These are phyloP conservation scores for Butorides virescens DNA, from an alignment of 2,113 vertebrate genomes.

Conservation along the genomic window DNA sequence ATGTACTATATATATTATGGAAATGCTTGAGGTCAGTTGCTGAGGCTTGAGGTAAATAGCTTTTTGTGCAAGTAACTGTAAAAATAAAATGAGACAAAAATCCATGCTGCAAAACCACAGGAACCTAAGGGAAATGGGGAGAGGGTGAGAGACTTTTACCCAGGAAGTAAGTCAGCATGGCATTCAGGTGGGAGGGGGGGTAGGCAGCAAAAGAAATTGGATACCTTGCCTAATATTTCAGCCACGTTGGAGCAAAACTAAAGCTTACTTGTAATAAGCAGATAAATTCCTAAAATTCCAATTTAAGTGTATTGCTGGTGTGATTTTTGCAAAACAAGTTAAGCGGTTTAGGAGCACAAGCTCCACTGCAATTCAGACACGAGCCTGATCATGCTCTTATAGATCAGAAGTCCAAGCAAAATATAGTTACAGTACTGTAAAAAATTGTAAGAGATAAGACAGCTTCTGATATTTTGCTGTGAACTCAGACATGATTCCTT, in stretches of 20 bases:
- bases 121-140: neutral
- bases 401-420: neutral
- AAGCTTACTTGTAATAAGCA: neutral
- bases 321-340: neutral
- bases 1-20: accelerated
- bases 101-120: neutral
- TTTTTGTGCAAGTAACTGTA: neutral
- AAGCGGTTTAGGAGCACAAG: neutral
- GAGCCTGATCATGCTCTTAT: neutral
- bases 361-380: neutral
- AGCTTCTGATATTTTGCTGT: neutral
- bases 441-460: neutral
- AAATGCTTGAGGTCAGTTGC: neutral
- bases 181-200: neutral
- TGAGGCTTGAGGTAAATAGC: neutral
- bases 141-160: neutral
- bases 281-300: neutral
- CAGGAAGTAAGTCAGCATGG: neutral
- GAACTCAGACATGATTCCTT: neutral
- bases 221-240: neutral
- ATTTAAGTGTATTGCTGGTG: neutral
- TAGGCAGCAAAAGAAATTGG: neutral
- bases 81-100: neutral
- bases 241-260: neutral
- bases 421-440: neutral